Evolutionary conservation across 2,113 vertebrate species (phyloP).

Genomic region (Danionella cerebrum): DNA sequence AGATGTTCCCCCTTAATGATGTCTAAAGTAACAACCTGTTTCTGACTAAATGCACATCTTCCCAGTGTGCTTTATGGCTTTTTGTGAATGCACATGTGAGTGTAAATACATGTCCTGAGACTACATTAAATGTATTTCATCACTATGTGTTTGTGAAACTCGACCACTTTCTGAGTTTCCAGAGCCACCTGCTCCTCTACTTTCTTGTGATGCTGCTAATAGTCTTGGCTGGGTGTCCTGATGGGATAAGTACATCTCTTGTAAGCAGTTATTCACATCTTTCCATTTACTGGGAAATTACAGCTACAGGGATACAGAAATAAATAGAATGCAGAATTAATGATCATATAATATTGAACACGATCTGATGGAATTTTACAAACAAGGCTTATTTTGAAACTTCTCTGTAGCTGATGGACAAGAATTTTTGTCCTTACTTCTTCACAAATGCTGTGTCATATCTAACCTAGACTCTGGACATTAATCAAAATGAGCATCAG

Average conservation of each 20-base stretch:
- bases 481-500: no score
- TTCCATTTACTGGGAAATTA: background rate
- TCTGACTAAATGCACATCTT: background rate
- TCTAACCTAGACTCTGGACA: no score
- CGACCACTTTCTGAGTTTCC: background rate
- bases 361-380: no score
- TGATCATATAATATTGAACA: no score
- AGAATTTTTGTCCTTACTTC: no score
- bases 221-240: background rate
- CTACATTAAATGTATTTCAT: background rate
- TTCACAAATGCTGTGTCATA: no score
- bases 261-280: background rate
- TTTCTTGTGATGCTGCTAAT: background rate
- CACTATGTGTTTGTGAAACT: background rate
- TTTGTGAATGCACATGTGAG: background rate
- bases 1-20: constrained; percentile 8
- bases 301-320: no score
- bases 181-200: constrained; percentile 8
- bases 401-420: no score
- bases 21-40: background rate
- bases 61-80: background rate
- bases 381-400: no score
- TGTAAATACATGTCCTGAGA: background rate
- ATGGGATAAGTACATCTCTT: constrained; percentile 11
- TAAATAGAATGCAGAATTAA: no score